Percentiles rank a stretch among this genome's conserved stretches.
Evolutionary conservation across 2,113 vertebrate genomes (phyloP).

Genomic region (Cheirogaleus medius): DNA sequence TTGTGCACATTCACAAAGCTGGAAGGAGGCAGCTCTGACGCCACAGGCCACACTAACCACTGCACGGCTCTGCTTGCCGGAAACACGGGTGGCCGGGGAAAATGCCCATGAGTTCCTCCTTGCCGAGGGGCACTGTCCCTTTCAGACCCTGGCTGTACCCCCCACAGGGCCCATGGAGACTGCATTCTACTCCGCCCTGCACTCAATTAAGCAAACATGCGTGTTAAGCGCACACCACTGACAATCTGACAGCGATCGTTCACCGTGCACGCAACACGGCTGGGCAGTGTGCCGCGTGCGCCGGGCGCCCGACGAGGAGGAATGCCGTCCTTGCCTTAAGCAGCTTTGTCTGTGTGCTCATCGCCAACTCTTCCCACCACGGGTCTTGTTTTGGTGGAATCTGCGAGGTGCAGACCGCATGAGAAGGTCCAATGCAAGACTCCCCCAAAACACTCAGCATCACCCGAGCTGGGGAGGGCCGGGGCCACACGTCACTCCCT

Average conservation of each 20-base stretch:
- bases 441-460: fast-evolving
- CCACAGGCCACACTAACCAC: background rate
- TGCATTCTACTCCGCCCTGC: fast-evolving
- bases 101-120: background rate
- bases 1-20: background rate
- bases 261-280: fast-evolving
- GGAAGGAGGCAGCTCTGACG: background rate
- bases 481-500: fast-evolving
- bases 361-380: fast-evolving
- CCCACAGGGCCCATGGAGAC: fast-evolving
- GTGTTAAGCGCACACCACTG: fast-evolving
- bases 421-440: fast-evolving
- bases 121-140: fast-evolving
- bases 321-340: fast-evolving
- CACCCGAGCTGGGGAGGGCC: background rate
- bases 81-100: background rate
- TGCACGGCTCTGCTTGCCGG: fast-evolving
- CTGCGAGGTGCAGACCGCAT: fast-evolving
- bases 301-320: fast-evolving
- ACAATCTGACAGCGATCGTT: fast-evolving
- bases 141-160: fast-evolving
- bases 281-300: background rate
- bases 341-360: fast-evolving
- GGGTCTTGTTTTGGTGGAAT: fast-evolving
- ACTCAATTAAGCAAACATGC: fast-evolving